phyloP scores from a whole-genome alignment of 2,797 vertebrate species.

The Pseudochirops corinnae region DNA sequence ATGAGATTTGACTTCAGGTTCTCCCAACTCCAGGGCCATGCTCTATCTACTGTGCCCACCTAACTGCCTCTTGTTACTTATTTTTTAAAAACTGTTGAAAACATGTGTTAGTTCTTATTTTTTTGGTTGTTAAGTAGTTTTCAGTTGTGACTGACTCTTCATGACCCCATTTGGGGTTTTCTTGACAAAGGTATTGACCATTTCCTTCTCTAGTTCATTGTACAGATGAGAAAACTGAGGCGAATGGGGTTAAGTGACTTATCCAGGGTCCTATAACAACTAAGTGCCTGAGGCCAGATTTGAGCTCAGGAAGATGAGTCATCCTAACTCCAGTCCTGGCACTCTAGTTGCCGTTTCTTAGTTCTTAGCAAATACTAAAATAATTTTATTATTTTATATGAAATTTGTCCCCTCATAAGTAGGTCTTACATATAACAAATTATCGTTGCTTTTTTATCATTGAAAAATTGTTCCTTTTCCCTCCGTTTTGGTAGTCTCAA shows the following conservation, averaged over 20 bases:
- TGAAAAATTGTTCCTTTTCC: slow-evolving; percentile 1
- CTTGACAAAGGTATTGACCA: background rate
- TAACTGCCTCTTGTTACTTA: background rate
- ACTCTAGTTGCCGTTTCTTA: background rate
- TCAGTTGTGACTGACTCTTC: background rate
- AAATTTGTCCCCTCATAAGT: background rate
- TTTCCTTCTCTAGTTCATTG: background rate
- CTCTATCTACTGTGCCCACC: background rate
- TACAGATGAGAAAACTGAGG: background rate
- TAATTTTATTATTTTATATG: background rate
- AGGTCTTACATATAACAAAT: background rate
- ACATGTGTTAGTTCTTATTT: background rate
- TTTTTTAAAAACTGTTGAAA: background rate
- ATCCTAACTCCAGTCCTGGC: background rate
- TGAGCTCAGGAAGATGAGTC: background rate
- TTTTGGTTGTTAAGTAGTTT: background rate
- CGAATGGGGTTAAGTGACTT: background rate
- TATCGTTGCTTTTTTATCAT: background rate
- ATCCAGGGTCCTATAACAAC: background rate
- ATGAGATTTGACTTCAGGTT: background rate
- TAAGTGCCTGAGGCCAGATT: background rate
- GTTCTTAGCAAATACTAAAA: background rate
- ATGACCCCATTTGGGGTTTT: background rate
- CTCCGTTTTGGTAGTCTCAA: slow-evolving; percentile 90
- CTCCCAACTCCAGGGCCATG: background rate